Percentiles rank a stretch among this genome's conserved stretches.
Conservation (phyloP, 2,797 vertebrate species). For the Parotocinclus haroldoi region DNA sequence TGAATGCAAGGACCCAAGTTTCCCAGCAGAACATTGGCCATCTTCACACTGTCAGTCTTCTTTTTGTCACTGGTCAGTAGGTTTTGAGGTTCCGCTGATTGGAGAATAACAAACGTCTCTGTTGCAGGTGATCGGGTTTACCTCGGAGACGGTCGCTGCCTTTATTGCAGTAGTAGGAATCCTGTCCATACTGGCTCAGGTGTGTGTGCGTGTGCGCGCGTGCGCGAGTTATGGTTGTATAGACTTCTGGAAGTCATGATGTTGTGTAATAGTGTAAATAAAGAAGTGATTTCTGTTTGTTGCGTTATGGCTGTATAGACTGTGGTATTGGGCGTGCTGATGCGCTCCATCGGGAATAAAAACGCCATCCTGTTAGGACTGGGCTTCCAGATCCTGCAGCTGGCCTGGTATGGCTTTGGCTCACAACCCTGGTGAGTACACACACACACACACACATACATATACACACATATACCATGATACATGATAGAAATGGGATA, state of each 20-base stretch:
- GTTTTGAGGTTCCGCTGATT: too few relatives aligned
- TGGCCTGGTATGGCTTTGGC: conserved; percentile 91
- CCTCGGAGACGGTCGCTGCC: conserved; percentile 85
- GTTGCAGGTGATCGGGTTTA: conserved; percentile 82
- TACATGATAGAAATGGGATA: too few relatives aligned
- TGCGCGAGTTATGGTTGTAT: too few relatives aligned
- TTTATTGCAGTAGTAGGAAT: conserved; percentile 91
- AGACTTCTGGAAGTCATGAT: background rate
- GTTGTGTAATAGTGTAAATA: background rate
- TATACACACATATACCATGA: background rate
- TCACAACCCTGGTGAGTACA: conserved; percentile 87
- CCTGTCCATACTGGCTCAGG: conserved; percentile 90
- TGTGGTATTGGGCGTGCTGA: conserved; percentile 85
- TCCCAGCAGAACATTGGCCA: background rate
- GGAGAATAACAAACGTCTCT: background rate
- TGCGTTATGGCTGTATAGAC: conserved; percentile 66
- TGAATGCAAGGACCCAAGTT: too few relatives aligned
- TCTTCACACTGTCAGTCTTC: too few relatives aligned
- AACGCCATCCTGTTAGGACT: conserved; percentile 90
- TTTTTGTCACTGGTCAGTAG: too few relatives aligned
- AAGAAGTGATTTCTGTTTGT: too few relatives aligned
- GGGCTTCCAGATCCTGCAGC: conserved; percentile 91
- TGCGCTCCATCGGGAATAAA: conserved; percentile 92
- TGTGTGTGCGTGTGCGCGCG: conserved; percentile 56
- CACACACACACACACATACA: background rate